Base-by-base conservation (phyloP, 2,113 vertebrate genomes). In the Proterorhinus semilunaris region DNA sequence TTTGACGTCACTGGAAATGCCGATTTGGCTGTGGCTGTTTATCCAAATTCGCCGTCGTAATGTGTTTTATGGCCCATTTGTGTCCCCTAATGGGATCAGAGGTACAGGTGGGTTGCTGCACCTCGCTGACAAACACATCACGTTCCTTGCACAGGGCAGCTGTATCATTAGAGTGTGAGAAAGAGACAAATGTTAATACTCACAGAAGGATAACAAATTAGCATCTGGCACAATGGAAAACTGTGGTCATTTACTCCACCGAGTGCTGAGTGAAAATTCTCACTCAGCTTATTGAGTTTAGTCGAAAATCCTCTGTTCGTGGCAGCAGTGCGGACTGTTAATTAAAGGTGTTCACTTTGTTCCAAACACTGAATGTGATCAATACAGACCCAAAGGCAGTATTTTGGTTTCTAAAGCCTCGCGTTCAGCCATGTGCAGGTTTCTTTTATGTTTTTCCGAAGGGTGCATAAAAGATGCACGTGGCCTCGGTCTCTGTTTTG, bases 271-370 rank as follows among this genome's bases (percentile, higher is more conserved):
- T 49, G 13, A 52, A 62, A 65, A 10, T 65, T 15, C 2, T 43
- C 6, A 43, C 27, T 11, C 43, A 42, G 27, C n/a, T 48, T 62
- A 49, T 21, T 45, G 61, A 65, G 21, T 15, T 64, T 46, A 62
- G 6, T 21, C 4, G 16, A 27, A 47, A 54, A 51, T 10, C 27
- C 48, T 61, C 43, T 66, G 53, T 46, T 52, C 51, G 43, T 42
- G 46, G 50, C 15, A 57, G 48, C 11, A 44, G 54, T 42, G 16
- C 17, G 11, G 17, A 5, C 13, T 49, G 52, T 73, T 67, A 62
- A 72, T 69, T 72, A 47, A 66, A 58, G 36, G 44, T 69, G 66
- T 63, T 55, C 8, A 48, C 54, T 42, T 53, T 69, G 52, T 55
- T 63, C 68, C 44, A 9, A 5, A 36, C 48, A 11, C 51, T 55